Evolutionary conservation across 2,113 vertebrate genomes (phyloP), one percentile per base, ranked within the genome.

Genomic region (Lampris megalopsis): DNA sequence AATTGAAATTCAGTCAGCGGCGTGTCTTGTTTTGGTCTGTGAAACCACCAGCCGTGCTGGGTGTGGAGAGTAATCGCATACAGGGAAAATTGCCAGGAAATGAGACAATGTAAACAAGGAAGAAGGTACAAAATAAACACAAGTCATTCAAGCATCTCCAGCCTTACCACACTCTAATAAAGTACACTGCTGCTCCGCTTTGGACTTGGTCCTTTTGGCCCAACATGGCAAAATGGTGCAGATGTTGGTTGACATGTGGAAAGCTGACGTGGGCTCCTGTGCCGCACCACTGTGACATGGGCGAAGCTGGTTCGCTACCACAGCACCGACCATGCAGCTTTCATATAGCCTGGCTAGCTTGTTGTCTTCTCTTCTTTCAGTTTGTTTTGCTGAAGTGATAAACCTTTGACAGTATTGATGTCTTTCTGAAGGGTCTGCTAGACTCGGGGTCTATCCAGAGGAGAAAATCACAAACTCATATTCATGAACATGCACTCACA

Each of bases 1-100:
- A 90, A 90, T 90, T 91, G 86, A 86, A 89, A 91, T 90, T 88
- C 88, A 85, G 87, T 89, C 77, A 70, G 87, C 69, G 41, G 78
- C 71, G 73, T 77, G 84, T 92, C 86, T 92, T 88, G 89, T 92
- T 92, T 91, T 91, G 84, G 91, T 90, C 85, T 89, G 82, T 86
- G 80, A 79, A 87, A 84, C 80, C 71, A 82, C 80, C 83, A 89
- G 80, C 77, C 87, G 77, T 92, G 89, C 79, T 86, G 81, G 89
- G 77, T 80, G 86, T 82, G 81, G 86, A 90, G 83, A 83, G 79
- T 85, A 89, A 86, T 90, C 88, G 82, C 88, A 88, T 80, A 79
- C 84, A 79, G 85, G 79, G 84, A 91, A 92, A 91, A 91, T 91
- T 86, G 88, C 76, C 86, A 92, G 85, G 82, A 88, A 93, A 91